Conservation (phyloP, 2,113 vertebrate genomes). For the Aepyceros melampus region DNA sequence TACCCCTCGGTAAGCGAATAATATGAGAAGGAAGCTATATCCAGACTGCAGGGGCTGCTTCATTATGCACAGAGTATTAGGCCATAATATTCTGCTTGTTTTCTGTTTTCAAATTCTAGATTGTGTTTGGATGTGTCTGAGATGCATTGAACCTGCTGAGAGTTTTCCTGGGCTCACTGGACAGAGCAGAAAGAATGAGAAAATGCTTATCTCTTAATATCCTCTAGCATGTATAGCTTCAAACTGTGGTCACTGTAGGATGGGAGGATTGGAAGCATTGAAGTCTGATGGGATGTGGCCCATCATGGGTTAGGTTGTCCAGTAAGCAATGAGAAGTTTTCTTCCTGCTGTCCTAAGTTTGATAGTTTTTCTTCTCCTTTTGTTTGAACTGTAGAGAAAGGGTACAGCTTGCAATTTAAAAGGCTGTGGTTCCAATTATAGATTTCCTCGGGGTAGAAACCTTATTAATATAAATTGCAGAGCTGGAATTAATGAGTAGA, state of each 20-base stretch:
- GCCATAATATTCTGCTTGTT: background rate
- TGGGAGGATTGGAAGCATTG: background rate
- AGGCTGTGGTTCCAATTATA: background rate
- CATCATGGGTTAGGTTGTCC: background rate
- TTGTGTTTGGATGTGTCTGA: background rate
- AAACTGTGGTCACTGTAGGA: background rate
- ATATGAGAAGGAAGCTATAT: background rate
- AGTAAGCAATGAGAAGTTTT: background rate
- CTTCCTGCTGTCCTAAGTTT: background rate
- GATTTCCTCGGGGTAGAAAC: background rate
- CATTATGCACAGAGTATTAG: background rate
- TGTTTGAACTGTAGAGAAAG: background rate
- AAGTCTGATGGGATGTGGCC: background rate
- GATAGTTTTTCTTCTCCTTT: background rate
- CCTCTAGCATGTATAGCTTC: background rate
- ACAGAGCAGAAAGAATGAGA: conserved; percentile 5
- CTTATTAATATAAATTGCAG: conserved; percentile 24
- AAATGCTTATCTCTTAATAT: background rate
- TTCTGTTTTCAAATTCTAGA: background rate
- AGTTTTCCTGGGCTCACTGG: conserved; percentile 2
- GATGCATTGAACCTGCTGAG: background rate
- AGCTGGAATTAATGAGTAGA: conserved; percentile 30
- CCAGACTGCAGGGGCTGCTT: background rate
- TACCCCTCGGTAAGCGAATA: background rate
- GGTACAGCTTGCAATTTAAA: background rate